Conservation (phyloP, 2,888 invertebrate genomes). For the Caenorhabditis wallacei region DNA sequence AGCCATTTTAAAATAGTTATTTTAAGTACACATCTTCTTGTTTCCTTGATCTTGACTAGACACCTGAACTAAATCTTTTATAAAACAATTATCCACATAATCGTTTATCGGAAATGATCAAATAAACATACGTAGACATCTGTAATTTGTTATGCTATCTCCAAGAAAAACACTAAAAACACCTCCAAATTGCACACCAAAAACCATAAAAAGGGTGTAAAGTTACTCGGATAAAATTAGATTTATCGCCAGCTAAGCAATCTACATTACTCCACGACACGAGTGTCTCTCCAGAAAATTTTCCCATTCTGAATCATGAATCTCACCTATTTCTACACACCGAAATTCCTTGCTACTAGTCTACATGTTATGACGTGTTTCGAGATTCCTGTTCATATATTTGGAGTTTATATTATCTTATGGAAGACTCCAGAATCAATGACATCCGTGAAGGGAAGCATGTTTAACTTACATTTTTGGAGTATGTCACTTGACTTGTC, state of each 20-base stretch:
- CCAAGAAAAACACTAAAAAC: not conserved
- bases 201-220: constrained; percentile 8
- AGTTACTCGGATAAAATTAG: not conserved
- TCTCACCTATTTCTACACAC: constrained; percentile 23
- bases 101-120: constrained; percentile 7
- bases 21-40: too few relatives aligned
- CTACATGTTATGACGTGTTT: constrained; percentile 20
- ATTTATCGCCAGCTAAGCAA: constrained; percentile 5
- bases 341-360: constrained; percentile 11
- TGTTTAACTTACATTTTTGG: constrained; percentile 46
- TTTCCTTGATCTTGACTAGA: too few relatives aligned
- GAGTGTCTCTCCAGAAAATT: not conserved
- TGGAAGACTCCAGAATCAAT: constrained; percentile 26
- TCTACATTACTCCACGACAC: too few relatives aligned
- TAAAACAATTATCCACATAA: not conserved
- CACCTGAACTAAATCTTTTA: not conserved
- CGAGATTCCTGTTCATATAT: constrained; percentile 29
- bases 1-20: too few relatives aligned
- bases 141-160: not conserved
- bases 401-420: constrained; percentile 33
- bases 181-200: not conserved
- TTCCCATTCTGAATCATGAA: not conserved
- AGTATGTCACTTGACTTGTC: constrained; percentile 30
- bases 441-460: constrained; percentile 38
- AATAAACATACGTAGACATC: not conserved